Evolutionary conservation across 2,113 vertebrate genomes (phyloP).

Genomic region (Corapipo altera): DNA sequence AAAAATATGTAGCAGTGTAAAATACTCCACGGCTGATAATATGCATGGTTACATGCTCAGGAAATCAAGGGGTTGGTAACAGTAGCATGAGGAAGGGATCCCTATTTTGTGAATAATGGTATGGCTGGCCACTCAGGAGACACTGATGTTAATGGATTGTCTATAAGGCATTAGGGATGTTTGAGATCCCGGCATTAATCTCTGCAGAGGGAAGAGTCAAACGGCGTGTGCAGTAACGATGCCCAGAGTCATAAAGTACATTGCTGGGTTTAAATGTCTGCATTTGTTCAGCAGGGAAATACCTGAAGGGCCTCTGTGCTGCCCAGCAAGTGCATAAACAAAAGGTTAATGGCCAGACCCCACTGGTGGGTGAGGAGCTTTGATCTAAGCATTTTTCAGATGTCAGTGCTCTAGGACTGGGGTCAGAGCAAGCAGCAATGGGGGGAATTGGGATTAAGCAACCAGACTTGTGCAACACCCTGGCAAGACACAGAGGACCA

Average conservation of each 20-base stretch:
- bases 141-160: slow-evolving; percentile 9
- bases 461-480: background rate
- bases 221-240: background rate
- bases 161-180: background rate
- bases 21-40: background rate
- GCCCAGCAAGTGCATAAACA: background rate
- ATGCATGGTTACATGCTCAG: background rate
- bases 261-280: background rate
- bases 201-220: background rate
- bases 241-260: background rate
- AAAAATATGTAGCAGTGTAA: background rate
- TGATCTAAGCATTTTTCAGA: background rate
- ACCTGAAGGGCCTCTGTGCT: background rate
- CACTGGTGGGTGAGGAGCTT: background rate
- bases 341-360: background rate
- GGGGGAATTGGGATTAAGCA: background rate
- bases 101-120: slow-evolving; percentile 44
- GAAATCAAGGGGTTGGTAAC: background rate
- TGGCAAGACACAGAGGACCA: background rate
- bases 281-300: slow-evolving; percentile 7
- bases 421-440: background rate
- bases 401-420: background rate
- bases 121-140: slow-evolving; percentile 27
- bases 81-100: background rate
- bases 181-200: background rate